A percentile compares a stretch with the other conserved stretches of the same genome.
Evolutionary conservation across 2,797 vertebrate genomes (phyloP).

Genomic region (Pseudocheirus occidentalis): DNA sequence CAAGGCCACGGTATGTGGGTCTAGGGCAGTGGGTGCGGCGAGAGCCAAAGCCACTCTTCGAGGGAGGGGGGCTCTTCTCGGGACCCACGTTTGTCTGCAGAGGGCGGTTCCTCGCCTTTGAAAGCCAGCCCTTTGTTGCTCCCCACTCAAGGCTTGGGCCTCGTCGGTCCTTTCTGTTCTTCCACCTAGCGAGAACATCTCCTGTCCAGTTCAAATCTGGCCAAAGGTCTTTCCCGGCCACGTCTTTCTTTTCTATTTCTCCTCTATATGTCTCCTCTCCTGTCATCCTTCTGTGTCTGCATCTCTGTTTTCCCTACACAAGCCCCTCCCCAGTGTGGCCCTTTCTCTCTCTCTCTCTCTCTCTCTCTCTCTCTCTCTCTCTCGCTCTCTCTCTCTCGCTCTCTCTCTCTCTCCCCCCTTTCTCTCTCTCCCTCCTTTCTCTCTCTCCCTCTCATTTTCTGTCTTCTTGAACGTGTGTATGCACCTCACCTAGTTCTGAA

Average conservation of each 20-base stretch:
- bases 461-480: not conserved
- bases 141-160: not conserved
- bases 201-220: not conserved
- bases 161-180: not conserved
- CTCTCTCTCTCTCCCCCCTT: not conserved
- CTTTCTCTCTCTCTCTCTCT: too few relatives aligned
- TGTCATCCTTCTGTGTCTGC: accelerated
- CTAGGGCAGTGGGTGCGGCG: not conserved
- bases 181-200: not conserved
- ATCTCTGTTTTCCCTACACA: not conserved
- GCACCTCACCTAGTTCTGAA: not conserved
- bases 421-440: not conserved
- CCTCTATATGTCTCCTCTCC: not conserved
- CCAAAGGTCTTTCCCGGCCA: not conserved
- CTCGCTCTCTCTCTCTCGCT: not conserved
- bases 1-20: not conserved
- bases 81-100: not conserved
- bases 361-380: too few relatives aligned
- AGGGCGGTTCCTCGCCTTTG: not conserved
- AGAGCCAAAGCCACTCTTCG: not conserved
- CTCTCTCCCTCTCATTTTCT: not conserved
- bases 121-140: not conserved
- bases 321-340: not conserved
- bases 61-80: not conserved
- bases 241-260: not conserved